Base-by-base conservation (phyloP, 2,797 vertebrate genomes). In the Staurois parvus region DNA sequence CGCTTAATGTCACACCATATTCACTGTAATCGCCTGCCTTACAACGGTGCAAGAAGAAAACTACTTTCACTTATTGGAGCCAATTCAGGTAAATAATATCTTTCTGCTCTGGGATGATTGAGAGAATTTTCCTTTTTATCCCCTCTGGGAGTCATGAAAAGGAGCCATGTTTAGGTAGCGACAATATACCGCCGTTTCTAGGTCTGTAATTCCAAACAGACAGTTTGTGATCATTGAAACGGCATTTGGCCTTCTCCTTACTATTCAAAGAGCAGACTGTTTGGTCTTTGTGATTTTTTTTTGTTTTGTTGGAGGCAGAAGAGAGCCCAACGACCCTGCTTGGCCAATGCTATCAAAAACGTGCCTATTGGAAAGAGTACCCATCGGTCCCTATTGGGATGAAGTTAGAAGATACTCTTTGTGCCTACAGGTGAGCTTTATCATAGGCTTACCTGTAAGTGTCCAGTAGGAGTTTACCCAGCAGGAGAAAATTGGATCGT, bases 1-100 rank as follows among this genome's bases (percentile, higher is more conserved):
- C 79, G 59, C 59, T 81, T 81, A 81, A 81, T 72, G 69, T 62
- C 69, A 64, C 68, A 72, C 79, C 21, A 73, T 64, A 81, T 81
- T 70, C 56, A 17, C 52, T 81, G 68, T 81, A 81, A 81, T 81
- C 69, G 72, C 40, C 79, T 29, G 67, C 34, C 69, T 40, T 72
- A 70, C 72, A 24, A 64, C 56, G 68, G 13, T 64, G 34, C 32
- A 81, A 59, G 69, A 62, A 52, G 28, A 64, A 81, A 81, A 73
- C 69, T 29, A n/a, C 69, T 73, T 73, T 42, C 48, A 73, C 79
- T 81, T 81, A 81, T 64, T 15, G 26, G 32, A 56, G 52, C 37
- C 48, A 68, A 81, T 17, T 56, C 24, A 52, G 79, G 79, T 72
- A 62, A 72, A 72, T 37, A 70, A 72, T 72, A 37, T 59, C 67